A percentile compares a stretch with the other conserved stretches of the same genome.
These are phyloP conservation scores for Phrynocephalus guinanensis DNA, from an alignment of 2,797 vertebrate genomes.

Conservation along the genomic window DNA sequence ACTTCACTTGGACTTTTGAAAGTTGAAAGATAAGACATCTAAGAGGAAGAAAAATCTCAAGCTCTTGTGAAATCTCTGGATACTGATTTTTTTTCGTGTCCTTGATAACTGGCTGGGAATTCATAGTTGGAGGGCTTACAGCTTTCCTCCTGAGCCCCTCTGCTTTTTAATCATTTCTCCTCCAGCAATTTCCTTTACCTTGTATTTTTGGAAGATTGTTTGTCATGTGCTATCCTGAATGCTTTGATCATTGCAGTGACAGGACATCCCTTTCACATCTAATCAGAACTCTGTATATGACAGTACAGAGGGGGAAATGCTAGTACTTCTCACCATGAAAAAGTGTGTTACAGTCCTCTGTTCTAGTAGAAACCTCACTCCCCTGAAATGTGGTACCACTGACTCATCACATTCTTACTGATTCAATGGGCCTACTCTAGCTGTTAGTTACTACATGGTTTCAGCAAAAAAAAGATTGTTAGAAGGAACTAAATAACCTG, in stretches of 20 bases:
- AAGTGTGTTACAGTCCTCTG: neutral
- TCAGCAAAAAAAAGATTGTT: neutral
- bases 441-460: too few species aligned
- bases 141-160: neutral
- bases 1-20: neutral
- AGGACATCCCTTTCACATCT: neutral
- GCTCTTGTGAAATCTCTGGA: neutral
- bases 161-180: conserved; percentile 10
- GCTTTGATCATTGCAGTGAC: conserved; percentile 18
- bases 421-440: too few species aligned
- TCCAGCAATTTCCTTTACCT: conserved; percentile 1
- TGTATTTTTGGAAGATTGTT: conserved; percentile 14
- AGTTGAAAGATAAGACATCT: conserved; percentile 5
- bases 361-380: neutral
- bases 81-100: neutral
- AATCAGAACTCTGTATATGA: conserved; percentile 4
- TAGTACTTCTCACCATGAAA: neutral
- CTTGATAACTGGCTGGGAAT: conserved; percentile 14
- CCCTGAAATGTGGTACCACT: neutral
- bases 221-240: neutral
- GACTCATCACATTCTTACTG: too few species aligned
- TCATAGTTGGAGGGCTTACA: neutral
- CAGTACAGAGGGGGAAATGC: neutral
- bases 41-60: neutral
- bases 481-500: neutral